Percentiles rank a stretch among this genome's conserved stretches.
These are phyloP conservation scores for Paradoxurus hermaphroditus DNA, from an alignment of 2,113 vertebrate species.

Conservation along the genomic window DNA sequence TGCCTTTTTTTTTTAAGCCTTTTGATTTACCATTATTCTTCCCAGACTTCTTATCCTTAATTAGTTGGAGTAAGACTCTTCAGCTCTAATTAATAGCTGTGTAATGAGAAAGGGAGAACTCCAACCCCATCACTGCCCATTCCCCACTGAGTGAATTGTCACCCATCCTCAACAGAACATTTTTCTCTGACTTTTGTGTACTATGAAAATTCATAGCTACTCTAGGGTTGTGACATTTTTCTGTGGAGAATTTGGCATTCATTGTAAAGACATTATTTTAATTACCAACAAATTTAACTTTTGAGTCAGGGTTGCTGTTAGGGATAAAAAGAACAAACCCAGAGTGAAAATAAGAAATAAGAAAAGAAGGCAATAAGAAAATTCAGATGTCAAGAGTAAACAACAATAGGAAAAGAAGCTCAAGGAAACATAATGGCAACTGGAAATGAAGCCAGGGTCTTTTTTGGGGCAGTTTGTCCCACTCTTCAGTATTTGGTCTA, in stretches of 20 bases:
- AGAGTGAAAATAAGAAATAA: not conserved
- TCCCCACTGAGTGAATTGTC: not conserved
- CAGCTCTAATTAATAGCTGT: not conserved
- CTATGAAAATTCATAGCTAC: not conserved
- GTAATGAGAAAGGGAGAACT: not conserved
- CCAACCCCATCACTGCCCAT: not conserved
- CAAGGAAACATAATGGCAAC: not conserved
- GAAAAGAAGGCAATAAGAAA: not conserved
- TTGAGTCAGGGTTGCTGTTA: not conserved
- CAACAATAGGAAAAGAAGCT: not conserved
- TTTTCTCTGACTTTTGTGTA: not conserved
- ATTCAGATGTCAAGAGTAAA: not conserved
- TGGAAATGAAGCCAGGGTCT: not conserved
- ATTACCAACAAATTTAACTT: constrained; percentile 32
- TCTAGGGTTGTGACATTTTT: not conserved
- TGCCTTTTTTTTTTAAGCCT: not conserved
- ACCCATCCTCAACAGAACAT: not conserved
- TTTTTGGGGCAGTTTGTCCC: not conserved
- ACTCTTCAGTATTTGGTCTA: not conserved
- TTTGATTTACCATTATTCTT: not conserved
- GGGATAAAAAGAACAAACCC: not conserved
- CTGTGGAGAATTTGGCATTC: not conserved
- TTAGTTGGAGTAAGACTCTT: not conserved
- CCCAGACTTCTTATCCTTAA: not conserved
- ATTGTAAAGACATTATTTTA: constrained; percentile 1